phyloP scores from a whole-genome alignment of 2,113 vertebrate genomes.

The Seriola rivoliana region DNA sequence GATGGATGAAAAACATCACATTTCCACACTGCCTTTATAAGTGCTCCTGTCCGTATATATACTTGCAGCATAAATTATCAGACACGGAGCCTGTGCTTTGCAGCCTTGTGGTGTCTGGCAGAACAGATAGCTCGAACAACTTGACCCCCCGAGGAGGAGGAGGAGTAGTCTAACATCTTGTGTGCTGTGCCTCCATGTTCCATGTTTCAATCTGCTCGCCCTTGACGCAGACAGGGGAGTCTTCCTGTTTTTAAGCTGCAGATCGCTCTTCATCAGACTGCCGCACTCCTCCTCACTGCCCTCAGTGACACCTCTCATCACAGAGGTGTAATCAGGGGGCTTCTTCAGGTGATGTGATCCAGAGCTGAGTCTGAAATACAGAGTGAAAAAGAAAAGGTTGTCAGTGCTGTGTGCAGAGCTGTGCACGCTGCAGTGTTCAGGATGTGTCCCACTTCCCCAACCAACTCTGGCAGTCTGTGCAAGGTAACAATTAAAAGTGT shows the following conservation, averaged over 20 bases:
- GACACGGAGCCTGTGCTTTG: background rate
- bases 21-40: background rate
- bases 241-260: constrained; percentile 6
- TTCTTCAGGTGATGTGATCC: constrained; percentile 13
- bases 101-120: constrained; percentile 1
- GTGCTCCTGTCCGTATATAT: background rate
- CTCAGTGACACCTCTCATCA: background rate
- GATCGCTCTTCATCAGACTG: constrained; percentile 12
- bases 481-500: constrained; percentile 2
- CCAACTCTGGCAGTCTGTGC: background rate
- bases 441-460: background rate
- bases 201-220: constrained; percentile 3
- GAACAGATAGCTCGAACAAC: background rate
- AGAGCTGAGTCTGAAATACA: background rate
- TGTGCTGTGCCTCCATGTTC: background rate
- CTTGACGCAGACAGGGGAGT: background rate
- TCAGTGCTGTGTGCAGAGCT: background rate
- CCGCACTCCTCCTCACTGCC: background rate
- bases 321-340: constrained; percentile 12
- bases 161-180: background rate
- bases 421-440: background rate
- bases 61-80: background rate
- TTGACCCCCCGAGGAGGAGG: constrained; percentile 24
- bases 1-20: background rate
- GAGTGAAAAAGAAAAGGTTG: constrained; percentile 7